Base-by-base conservation (phyloP, 2,888 invertebrate genomes). In the Cosmia trapezina region DNA sequence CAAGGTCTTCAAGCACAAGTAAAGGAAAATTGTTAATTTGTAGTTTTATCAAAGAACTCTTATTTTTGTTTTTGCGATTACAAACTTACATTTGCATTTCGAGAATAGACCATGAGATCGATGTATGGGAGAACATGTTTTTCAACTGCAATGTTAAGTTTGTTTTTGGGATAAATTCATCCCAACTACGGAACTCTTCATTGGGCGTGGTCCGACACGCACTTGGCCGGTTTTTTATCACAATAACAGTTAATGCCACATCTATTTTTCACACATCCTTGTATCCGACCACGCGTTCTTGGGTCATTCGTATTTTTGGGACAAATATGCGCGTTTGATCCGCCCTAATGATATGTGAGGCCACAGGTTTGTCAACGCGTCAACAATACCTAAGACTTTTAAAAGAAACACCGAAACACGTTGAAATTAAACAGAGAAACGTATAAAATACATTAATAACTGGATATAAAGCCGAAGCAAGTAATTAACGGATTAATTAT, bases 251-350 rank as follows among this genome's bases (percentile, higher is more conserved):
- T 28, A 28, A 54, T 54, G 47, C 70, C 80, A 37, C 47, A 47
- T 81, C 76, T 19, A 65, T 47, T 12, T 61, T 80, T 70, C 51
- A 0, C 9, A 57, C 28, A 61, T 64, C 41, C 4, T 4, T 14
- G 64, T 62, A 33, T 56, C 54, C 85, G 84, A 82, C 83, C 85
- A 84, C 87, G 83, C 86, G 79, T 72, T 82, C 85, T 88, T 88
- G 78, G 87, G 86, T 90, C 89, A 90, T 89, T 86, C 84, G 89
- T 90, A 90, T 89, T 90, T 89, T 90, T 89, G 86, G 87, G 89
- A 87, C 86, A 83, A 85, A 86, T 81, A 78, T 79, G 77, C 75
- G 77, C 61, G 62, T 84, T 83, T 84, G 79, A 86, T 81, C 74
- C 70, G 74, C 73, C 80, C 73, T 82, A 78, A 79, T 74, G 80